Base-by-base conservation (phyloP, 2,797 vertebrate genomes). In the Triplophysa yarkandensis region DNA sequence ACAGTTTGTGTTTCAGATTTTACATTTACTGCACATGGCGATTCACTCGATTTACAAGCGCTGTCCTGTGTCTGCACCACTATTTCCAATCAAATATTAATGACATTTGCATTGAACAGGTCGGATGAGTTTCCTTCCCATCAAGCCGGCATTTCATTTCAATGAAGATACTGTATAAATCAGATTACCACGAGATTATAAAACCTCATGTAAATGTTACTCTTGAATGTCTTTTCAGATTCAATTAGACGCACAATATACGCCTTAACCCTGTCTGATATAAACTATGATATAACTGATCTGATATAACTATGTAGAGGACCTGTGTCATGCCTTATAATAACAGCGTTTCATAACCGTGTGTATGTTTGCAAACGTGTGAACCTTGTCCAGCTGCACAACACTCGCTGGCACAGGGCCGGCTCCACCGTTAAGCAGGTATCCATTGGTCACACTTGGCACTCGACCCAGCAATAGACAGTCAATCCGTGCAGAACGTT, bases 381-480 rank as follows among this genome's bases (percentile, higher is more conserved):
- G n/a, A 46, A 19, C 6, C 17, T 14, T 41, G 2, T 16, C 4
- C 14, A 3, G 14, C 70, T 46, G 55, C 21, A 19, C 44, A 69
- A 23, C 62, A 61, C 27, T 25, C 41, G 17, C 76, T 82, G 85
- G 84, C 74, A 62, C 46, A 19, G 58, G 10, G 73, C 80, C 79
- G 75, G 34, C 17, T 60, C 23, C 27, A 73, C 81, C 73, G 82
- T 86, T 85, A 85, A 77, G 68, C 17, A 62, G 57, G 65, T 79
- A 79, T 83, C 74, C 64, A 77, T 73, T 73, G 63, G 69, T 50
- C 61, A 73, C 30, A n/a, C 17, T 75, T 80, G 78, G 70, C 79
- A 62, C 52, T 44, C 76, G 55, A 70, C 58, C 55, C 43, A 32
- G 6, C 41, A 63, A 36, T 70, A 54, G 46, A 78, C 41, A 72